A percentile compares a stretch with the other conserved stretches of the same genome.
These are phyloP conservation scores for Periophthalmodon schlosseri DNA, from an alignment of 2,113 vertebrate species.

Conservation along the genomic window DNA sequence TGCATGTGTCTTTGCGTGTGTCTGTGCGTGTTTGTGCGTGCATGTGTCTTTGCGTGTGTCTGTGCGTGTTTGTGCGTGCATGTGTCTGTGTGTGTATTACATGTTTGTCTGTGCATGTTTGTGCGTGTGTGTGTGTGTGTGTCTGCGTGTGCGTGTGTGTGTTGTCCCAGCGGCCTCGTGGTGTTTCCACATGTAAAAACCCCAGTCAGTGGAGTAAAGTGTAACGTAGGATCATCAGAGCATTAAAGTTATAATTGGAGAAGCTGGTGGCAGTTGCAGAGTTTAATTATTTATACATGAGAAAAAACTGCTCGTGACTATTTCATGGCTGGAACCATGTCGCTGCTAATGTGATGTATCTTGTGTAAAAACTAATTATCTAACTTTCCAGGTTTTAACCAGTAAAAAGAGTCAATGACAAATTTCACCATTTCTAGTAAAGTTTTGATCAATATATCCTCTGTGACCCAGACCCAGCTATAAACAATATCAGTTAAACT, in stretches of 20 bases:
- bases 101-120: too few relatives aligned
- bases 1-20: too few relatives aligned
- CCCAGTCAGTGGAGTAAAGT: background rate
- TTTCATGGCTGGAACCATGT: slow-evolving; percentile 49
- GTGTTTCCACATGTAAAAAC: background rate
- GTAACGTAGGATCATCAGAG: background rate
- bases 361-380: background rate
- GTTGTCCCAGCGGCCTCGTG: background rate
- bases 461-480: background rate
- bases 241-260: slow-evolving; percentile 6
- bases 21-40: too few relatives aligned
- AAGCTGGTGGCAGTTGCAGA: slow-evolving; percentile 3
- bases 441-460: background rate
- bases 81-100: too few relatives aligned
- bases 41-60: too few relatives aligned
- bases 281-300: slow-evolving; percentile 54
- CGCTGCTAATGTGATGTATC: slow-evolving; percentile 29
- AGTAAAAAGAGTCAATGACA: slow-evolving; percentile 20
- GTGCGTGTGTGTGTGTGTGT: too few relatives aligned
- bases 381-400: background rate
- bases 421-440: background rate
- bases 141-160: too few relatives aligned
- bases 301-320: slow-evolving; percentile 50
- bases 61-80: too few relatives aligned
- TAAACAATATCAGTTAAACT: background rate